Evolutionary conservation across 2,888 invertebrate species (phyloP), one percentile per base, ranked within the genome.

Genomic region (Rugalucina vietnamica): DNA sequence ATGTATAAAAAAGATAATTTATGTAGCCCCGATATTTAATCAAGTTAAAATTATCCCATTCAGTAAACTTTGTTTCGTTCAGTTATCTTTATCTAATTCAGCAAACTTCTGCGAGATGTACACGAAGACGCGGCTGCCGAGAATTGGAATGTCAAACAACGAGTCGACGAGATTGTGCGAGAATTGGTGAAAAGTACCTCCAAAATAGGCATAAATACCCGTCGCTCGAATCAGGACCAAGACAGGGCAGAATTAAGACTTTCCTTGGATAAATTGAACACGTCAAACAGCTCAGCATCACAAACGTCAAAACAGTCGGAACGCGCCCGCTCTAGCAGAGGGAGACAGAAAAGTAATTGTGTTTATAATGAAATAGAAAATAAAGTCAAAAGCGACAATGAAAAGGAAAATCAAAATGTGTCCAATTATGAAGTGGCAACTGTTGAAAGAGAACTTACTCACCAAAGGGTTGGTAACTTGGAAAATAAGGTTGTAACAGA

Each of bases 81-180:
- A n/a, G n/a, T n/a, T n/a, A n/a, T n/a, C 4, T 49, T 72, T 54
- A 49, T 69, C 18, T 69, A 32, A 76, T 76, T 27, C 87, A 87
- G 87, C 37, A 75, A 76, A 10, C 77, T 87, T 29, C 69, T 87
- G 12, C 76, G 79, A 54, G 87, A 87, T n/a, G 76, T 87, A 12
- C 85, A 85, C 70, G 79, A 81, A 43, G 87, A 87, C 49, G 79
- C 57, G 24, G 77, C 84, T 65, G 60, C 84, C 5, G 87, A 87
- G 36, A 87, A 87, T 29, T 87, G 87, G 87, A 75, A 83, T 24
- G 81, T 82, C 8, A 60, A 50, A 0, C 70, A 79, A 24, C 3
- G 12, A 72, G 27, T 72, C 4, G 43, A 72, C 10, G 29, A 72
- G 3, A 4, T 43, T 18, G 72, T 65, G 14, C 18, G 34, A 18